Percentiles rank a stretch among this genome's conserved stretches.
phyloP scores from a whole-genome alignment of 2,113 vertebrate genomes.

The Etheostoma cragini region DNA sequence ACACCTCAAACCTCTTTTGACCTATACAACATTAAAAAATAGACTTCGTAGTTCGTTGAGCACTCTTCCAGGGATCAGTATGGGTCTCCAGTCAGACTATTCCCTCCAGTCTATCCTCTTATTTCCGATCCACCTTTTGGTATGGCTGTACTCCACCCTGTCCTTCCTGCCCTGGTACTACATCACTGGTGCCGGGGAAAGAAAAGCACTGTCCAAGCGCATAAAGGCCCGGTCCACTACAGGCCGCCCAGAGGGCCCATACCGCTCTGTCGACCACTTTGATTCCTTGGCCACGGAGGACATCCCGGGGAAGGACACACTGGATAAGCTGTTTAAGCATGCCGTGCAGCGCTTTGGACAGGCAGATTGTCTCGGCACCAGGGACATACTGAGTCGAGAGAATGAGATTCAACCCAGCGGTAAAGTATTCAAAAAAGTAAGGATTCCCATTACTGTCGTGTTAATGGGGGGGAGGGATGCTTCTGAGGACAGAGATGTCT shows the following conservation, averaged over 20 bases:
- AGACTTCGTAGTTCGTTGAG: neutral
- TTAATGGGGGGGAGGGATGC: neutral
- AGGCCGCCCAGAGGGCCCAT: conserved; percentile 90
- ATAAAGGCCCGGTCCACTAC: conserved; percentile 91
- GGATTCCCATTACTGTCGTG: fast-evolving
- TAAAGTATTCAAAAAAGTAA: conserved; percentile 99
- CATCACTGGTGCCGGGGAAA: conserved; percentile 91
- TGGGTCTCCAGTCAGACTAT: conserved; percentile 88
- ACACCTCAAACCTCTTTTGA: neutral
- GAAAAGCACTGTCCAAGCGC: conserved; percentile 88
- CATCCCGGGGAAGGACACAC: conserved; percentile 91
- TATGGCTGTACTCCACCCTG: conserved; percentile 93
- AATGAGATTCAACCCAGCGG: conserved; percentile 94
- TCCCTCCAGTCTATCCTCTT: conserved; percentile 85
- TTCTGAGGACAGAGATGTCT: conserved; percentile 1
- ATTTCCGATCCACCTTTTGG: conserved; percentile 91
- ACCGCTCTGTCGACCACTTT: conserved; percentile 90
- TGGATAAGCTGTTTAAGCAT: conserved; percentile 94
- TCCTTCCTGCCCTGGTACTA: conserved; percentile 98
- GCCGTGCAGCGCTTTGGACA: conserved; percentile 88
- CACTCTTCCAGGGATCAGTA: conserved; percentile 59
- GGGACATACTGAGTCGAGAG: conserved; percentile 92
- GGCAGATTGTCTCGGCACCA: conserved; percentile 90
- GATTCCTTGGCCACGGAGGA: conserved; percentile 89
- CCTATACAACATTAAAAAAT: neutral